Percentiles rank a stretch among this genome's conserved stretches.
Conservation (phyloP, 2,113 vertebrate species). For the Calyptomena viridis region DNA sequence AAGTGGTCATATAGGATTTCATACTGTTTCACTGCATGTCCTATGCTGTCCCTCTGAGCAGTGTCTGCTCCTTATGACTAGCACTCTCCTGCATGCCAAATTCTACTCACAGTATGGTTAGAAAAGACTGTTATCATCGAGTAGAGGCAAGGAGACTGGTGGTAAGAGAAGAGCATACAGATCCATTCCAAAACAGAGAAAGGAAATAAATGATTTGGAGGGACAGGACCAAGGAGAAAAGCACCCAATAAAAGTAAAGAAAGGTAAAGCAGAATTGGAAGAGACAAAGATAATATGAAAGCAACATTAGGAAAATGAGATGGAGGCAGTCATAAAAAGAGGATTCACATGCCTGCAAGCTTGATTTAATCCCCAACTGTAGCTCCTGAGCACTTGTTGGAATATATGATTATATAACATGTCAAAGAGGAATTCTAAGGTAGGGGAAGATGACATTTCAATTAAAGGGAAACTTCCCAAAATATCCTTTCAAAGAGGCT, state of each 20-base stretch:
- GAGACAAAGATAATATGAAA: background rate
- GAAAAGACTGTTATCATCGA: background rate
- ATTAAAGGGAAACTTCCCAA: background rate
- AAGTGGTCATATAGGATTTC: background rate
- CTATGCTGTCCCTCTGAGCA: background rate
- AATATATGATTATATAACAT: background rate
- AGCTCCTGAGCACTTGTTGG: background rate
- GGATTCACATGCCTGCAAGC: background rate
- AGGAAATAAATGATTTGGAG: background rate
- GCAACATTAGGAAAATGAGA: background rate
- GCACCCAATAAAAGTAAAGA: background rate
- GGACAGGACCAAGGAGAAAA: background rate
- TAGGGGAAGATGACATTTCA: background rate
- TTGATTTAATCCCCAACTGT: background rate
- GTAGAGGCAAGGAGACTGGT: background rate
- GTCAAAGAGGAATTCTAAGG: background rate
- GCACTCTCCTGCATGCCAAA: background rate
- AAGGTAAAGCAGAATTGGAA: background rate
- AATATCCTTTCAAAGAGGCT: background rate
- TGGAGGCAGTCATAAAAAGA: background rate
- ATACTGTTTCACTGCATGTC: background rate
- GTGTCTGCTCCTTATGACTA: background rate
- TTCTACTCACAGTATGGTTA: background rate
- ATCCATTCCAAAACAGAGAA: background rate
- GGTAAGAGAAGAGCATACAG: background rate